Base-by-base conservation (phyloP, 2,797 vertebrate species). In the Phoxinus dragarum region DNA sequence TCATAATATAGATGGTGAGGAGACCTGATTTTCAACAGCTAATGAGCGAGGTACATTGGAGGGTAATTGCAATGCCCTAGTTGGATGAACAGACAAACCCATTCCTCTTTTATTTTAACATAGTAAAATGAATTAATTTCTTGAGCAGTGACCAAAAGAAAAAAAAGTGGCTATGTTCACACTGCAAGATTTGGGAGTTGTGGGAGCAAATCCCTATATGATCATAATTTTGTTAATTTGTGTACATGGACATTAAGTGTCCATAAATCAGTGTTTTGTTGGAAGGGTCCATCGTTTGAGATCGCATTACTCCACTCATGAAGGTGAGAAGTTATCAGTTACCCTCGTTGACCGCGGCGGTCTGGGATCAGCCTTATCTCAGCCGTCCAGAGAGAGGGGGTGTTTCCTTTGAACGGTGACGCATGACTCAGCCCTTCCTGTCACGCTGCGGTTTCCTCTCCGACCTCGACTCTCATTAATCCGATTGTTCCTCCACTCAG, bases 331-430 rank as follows among this genome's bases (percentile, higher is more conserved):
- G 92, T 94, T 94, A 94, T 94, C 94, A 93, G 91, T 88, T 86
- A 88, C 87, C 89, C 91, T 91, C 91, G 92, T 93, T 94, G 92
- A 94, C 91, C 91, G 78, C 91, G 87, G 86, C 91, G 94, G 94
- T 95, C 95, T 94, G 89, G 85, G 91, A 93, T 93, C 93, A 94
- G 92, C 90, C 95, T 97, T 98, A 97, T 98, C 97, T 97, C 88
- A 88, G 87, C 90, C 88, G 93, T 87, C 95, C 97, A 97, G 97
- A 95, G 90, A 80, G 76, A 89, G 90, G 93, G 94, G 93, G 91
- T 87, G 94, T 89, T 96, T 97, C 96, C 96, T 96, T 91, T 94
- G 90, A 86, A 89, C 93, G 92, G 93, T 96, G 96, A 96, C 92
- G 91, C 93, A 96, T 89, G 92, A 94, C 93, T 93, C 90, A 92